phyloP scores from a whole-genome alignment of 2,888 invertebrate genomes.

The Leptopilina myrica region DNA sequence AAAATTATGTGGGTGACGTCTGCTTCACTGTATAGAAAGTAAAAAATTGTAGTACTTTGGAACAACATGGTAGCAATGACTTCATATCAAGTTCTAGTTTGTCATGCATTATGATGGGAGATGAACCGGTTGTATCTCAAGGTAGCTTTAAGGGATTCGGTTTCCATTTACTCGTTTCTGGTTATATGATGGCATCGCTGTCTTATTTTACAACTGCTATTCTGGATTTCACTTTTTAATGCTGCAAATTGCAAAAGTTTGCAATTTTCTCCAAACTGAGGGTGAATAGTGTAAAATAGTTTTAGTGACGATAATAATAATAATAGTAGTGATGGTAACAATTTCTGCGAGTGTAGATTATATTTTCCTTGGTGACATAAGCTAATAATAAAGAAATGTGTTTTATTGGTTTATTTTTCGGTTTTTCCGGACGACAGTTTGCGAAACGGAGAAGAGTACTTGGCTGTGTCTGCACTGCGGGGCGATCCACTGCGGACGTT shows the following conservation, averaged over 20 bases:
- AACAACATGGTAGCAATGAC: neutral
- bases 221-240: constrained; percentile 5
- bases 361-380: no score
- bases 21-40: no score
- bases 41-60: no score
- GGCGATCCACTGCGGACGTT: constrained; percentile 86
- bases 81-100: constrained; percentile 9
- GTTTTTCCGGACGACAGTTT: constrained; percentile 77
- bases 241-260: neutral
- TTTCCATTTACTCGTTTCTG: constrained; percentile 36
- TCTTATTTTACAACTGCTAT: constrained; percentile 16
- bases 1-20: no score
- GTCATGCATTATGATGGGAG: constrained; percentile 39
- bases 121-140: constrained; percentile 42
- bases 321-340: no score
- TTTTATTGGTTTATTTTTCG: constrained; percentile 39
- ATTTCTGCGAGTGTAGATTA: no score
- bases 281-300: no score
- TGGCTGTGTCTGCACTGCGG: constrained; percentile 90
- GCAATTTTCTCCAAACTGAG: no score
- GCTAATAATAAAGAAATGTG: constrained; percentile 11
- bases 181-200: neutral
- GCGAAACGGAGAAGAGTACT: constrained; percentile 82
- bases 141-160: constrained; percentile 19
- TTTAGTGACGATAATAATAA: no score